Base-by-base conservation (phyloP, 37 sponge, comb jelly and placozoan species). In the Tethya wilhelma region DNA sequence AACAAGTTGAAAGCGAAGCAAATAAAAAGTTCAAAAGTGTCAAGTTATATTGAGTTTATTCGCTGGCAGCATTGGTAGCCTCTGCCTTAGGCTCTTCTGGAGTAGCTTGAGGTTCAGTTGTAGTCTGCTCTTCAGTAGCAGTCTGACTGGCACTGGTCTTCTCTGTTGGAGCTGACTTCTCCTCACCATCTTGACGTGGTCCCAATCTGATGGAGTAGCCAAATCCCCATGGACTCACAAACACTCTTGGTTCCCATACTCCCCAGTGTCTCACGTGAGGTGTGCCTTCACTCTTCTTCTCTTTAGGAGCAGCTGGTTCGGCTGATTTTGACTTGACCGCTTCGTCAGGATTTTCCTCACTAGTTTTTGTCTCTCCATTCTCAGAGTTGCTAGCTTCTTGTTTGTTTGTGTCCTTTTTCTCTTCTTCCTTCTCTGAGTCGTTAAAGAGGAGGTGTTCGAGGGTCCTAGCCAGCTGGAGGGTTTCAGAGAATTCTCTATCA, bases 191-290 rank as follows among this genome's bases (percentile, higher is more conserved):
- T 60, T 60, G 25, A 12, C 28, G 25, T 60, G 9, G 26, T 25
- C 25, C 9, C 6, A 25, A n/a, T 7, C 25, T n/a, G 28, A n/a
- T n/a, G n/a, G n/a, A n/a, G n/a, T n/a, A n/a, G n/a, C 5, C 2
- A 14, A 49, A 49, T n/a, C 71, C 71, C 40, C 40, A 70, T 17
- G 26, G 71, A 25, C 71, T 45, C n/a, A 32, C 71, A 44, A 44
- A 25, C 9, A 70, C 20, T 19, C 17, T 2, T 43, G 71, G 71
- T 28, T 43, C 71, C 12, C 17, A 43, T 40, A n/a, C 7, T 2
- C 7, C 45, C 7, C 8, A 70, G 2, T 19, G 40, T 45, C 36
- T 70, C 3, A 44, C 26, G 26, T 25, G 28, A 7, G 26, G 6
- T 26, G 7, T 12, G 23, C 45, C 71, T 70, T 40, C 25, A 44